phyloP scores from a whole-genome alignment of 2,113 vertebrate species.

The Amphilophus citrinellus region DNA sequence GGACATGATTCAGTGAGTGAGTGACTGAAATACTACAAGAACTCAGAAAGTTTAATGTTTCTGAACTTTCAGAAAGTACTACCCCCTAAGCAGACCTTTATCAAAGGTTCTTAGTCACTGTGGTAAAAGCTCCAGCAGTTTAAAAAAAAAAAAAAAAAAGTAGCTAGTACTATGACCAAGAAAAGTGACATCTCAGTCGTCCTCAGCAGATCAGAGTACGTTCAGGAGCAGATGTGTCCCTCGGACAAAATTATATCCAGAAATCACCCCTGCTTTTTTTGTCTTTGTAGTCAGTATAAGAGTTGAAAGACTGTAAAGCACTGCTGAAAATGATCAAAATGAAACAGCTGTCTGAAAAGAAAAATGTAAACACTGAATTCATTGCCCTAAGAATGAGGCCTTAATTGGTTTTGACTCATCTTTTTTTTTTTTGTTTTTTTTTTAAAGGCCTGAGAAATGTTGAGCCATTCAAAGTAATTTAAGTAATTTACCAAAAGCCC shows the following conservation, averaged over 20 bases:
- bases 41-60: background rate
- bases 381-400: background rate
- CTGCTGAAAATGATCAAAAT: background rate
- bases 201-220: background rate
- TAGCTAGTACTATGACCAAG: background rate
- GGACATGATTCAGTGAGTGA: background rate
- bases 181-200: background rate
- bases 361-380: background rate
- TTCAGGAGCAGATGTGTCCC: background rate
- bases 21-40: conserved; percentile 1
- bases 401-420: background rate
- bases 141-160: background rate
- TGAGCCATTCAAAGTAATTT: background rate
- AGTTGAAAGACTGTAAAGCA: background rate
- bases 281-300: background rate
- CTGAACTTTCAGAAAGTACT: background rate
- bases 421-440: background rate
- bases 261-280: background rate
- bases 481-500: background rate
- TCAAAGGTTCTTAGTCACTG: background rate
- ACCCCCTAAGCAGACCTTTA: background rate
- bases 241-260: background rate
- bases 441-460: conserved; percentile 1
- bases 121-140: background rate
- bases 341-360: background rate